Evolutionary conservation across 1,140 invertebrate species (phyloP).

Genomic region (Microplitis mediator): DNA sequence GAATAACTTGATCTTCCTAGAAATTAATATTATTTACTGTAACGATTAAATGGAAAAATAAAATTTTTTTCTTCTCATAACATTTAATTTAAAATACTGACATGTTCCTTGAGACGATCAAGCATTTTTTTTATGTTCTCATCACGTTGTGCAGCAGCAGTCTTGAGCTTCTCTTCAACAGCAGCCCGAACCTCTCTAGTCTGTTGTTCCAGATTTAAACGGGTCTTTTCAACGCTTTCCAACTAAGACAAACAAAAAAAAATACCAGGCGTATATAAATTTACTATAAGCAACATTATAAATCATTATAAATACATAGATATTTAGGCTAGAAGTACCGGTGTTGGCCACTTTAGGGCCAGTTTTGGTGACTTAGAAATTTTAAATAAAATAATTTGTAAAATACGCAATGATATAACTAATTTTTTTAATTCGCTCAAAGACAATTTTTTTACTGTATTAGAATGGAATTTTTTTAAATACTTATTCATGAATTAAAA

Average conservation of each 20-base stretch:
- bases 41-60: not conserved
- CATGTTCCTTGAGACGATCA: constrained; percentile 86
- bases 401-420: no score
- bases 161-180: constrained; percentile 83
- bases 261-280: constrained; percentile 9
- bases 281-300: not conserved
- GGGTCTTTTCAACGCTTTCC: constrained; percentile 83
- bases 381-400: no score
- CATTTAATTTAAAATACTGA: constrained; percentile 62
- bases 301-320: no score
- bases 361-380: no score
- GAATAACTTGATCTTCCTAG: constrained; percentile 75
- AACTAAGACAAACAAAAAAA: constrained; percentile 66
- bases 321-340: no score
- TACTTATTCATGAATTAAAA: not conserved
- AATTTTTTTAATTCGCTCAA: no score
- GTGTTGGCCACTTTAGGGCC: no score
- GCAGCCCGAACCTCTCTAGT: constrained; percentile 81
- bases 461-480: no score
- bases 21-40: constrained; percentile 30
- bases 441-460: no score
- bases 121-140: constrained; percentile 87
- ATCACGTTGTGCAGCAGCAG: constrained; percentile 81
- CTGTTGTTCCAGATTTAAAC: constrained; percentile 79
- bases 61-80: not conserved